Percentiles rank a stretch among this genome's conserved stretches.
Evolutionary conservation across 2,888 invertebrate genomes (phyloP).

Genomic region (Leucozona laternaria): DNA sequence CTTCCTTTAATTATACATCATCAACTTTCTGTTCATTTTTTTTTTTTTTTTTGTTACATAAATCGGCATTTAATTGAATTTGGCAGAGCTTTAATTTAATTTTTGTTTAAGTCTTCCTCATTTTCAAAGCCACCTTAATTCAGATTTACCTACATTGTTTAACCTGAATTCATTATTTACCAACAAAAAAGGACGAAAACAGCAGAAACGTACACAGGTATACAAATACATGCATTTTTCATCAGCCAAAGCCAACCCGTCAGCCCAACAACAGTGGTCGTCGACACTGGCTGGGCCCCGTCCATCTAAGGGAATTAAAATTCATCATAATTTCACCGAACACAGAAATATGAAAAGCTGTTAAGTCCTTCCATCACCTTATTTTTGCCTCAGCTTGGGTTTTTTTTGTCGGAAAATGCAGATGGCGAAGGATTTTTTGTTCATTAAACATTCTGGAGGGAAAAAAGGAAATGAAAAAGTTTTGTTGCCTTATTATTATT

Average conservation of each 20-base stretch:
- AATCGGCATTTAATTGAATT: slow-evolving; percentile 50
- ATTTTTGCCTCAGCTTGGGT: neutral
- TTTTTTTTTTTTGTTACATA: neutral
- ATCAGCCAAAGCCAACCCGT: slow-evolving; percentile 5
- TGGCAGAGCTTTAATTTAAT: slow-evolving; percentile 40
- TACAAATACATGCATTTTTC: slow-evolving; percentile 31
- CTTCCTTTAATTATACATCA: slow-evolving; percentile 18
- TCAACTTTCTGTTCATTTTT: neutral
- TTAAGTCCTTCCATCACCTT: slow-evolving; percentile 36
- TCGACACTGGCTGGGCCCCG: neutral
- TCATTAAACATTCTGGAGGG: slow-evolving; percentile 15
- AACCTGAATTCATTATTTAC: slow-evolving; percentile 23
- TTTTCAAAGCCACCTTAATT: slow-evolving; percentile 27
- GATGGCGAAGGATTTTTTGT: slow-evolving; percentile 37
- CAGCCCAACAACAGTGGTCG: neutral
- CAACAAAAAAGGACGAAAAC: neutral
- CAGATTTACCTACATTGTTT: slow-evolving; percentile 29
- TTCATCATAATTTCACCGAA: slow-evolving; percentile 47
- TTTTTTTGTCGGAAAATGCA: slow-evolving; percentile 28
- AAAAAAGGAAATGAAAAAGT: slow-evolving; percentile 3
- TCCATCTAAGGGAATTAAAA: slow-evolving; percentile 49
- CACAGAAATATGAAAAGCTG: slow-evolving; percentile 42
- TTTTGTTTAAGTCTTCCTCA: slow-evolving; percentile 12
- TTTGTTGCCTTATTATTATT: neutral
- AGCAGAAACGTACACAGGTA: neutral